Base-by-base conservation (phyloP, 1,140 invertebrate genomes). In the Orius laevigatus region DNA sequence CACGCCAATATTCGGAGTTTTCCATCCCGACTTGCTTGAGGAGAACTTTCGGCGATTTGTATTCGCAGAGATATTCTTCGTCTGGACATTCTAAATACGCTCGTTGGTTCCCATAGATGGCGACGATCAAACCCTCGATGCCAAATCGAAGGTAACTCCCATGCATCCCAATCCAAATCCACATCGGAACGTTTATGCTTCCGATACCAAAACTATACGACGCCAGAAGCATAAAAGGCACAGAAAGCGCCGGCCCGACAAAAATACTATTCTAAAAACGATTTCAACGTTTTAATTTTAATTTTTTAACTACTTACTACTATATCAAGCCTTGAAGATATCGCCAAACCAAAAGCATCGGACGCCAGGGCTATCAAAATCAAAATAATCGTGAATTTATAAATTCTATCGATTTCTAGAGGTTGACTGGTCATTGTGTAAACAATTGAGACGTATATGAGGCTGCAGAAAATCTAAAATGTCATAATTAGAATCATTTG, bases 101-200 rank as follows among this genome's bases (percentile, higher is more conserved):
- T 31, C 89, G 67, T 38, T 79, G 72, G 34, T 75, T 73, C 0
- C 84, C 81, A 57, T 88, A 91, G 8, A 90, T 75, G 0, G 84
- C 72, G 2, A 76, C 71, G 1, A 86, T 71, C 0, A 88, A 67
- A 1, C 79, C 83, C 61, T 93, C 85, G 32, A 92, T 70, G 4
- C 73, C 73, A 56, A 81, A 81, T 34, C 86, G 72, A 42, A 92
- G 70, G 60, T 83, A 93, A 53, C 86, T 90, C n/a, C 79, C 68
- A 55, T 84, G 79, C 67, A 90, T 83, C 0, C 83, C 66, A 55
- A 87, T 65, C 48, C 73, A 66, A 59, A 79, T 73, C 50, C 84
- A 69, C 0, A 78, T 63, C 0, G 84, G 82, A 47, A 80, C 64
- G 2, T 72, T 68, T 4, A 63, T 65, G 39, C 71, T 73, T 1